phyloP scores from a whole-genome alignment of 2,888 invertebrate genomes.

The Augochlorella aurata region DNA sequence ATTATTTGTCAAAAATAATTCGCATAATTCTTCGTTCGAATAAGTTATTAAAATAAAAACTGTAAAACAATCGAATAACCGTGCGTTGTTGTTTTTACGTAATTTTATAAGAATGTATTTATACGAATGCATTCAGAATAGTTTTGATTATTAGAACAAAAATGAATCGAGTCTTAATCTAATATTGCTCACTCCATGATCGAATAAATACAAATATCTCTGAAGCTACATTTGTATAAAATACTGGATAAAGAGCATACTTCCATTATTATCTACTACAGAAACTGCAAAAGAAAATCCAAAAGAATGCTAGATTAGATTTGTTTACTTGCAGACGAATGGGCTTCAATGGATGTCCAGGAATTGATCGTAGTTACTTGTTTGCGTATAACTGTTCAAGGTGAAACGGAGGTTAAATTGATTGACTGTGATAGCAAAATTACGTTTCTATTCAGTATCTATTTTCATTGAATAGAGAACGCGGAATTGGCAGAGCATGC shows the following conservation, averaged over 20 bases:
- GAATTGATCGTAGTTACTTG: conserved; percentile 9
- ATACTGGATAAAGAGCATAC: not conserved
- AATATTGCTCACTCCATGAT: too few species aligned
- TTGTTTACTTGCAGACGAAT: not conserved
- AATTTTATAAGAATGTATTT: too few species aligned
- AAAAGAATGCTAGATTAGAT: not conserved
- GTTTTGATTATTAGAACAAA: too few species aligned
- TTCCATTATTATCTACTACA: not conserved
- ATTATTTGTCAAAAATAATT: too few species aligned
- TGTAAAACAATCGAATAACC: too few species aligned
- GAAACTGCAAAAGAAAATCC: not conserved
- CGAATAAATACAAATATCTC: not conserved
- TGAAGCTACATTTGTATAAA: not conserved
- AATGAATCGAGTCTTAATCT: too few species aligned
- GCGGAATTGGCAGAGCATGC: not conserved
- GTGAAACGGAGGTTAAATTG: conserved; percentile 45
- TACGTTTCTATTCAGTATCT: conserved; percentile 16
- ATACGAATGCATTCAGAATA: too few species aligned
- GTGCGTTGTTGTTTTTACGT: too few species aligned
- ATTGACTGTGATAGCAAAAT: conserved; percentile 35
- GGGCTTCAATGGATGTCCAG: not conserved
- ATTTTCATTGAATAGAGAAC: not conserved
- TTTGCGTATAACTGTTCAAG: conserved; percentile 8
- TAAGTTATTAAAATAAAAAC: too few species aligned
- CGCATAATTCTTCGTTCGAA: too few species aligned